A percentile compares a stretch with the other conserved stretches of the same genome.
phyloP scores from a whole-genome alignment of 1,140 invertebrate species.

The Ips nitidus region DNA sequence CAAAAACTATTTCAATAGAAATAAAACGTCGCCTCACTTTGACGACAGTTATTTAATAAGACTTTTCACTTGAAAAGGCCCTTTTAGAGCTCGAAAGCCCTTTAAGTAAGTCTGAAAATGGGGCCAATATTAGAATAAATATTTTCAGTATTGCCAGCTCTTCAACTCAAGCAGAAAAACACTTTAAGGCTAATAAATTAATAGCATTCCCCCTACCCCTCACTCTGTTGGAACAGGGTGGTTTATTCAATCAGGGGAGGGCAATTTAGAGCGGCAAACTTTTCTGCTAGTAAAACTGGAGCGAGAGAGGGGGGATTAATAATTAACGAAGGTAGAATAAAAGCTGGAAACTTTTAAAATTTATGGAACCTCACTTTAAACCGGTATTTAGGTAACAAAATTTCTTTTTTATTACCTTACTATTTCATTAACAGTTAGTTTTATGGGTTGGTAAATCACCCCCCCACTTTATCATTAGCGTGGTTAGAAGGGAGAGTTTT shows the following conservation, averaged over 20 bases:
- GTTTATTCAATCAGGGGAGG: neutral
- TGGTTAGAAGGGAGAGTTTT: too few species aligned
- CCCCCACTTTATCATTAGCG: too few species aligned
- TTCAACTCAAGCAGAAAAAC: too few species aligned
- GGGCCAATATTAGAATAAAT: too few species aligned
- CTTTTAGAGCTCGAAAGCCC: constrained; percentile 8
- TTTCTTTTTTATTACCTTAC: constrained; percentile 5
- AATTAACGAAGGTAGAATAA: neutral
- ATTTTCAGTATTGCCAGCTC: too few species aligned
- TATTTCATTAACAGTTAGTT: neutral
- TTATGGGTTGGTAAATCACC: too few species aligned
- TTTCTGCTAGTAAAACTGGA: neutral
- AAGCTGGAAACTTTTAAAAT: constrained; percentile 10
- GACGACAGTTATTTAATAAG: constrained; percentile 24
- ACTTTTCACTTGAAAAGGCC: constrained; percentile 10
- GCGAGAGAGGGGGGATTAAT: neutral
- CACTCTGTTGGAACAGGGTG: too few species aligned
- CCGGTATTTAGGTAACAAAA: constrained; percentile 5
- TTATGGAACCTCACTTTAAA: constrained; percentile 8
- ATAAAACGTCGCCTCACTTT: constrained; percentile 11
- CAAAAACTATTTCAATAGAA: constrained; percentile 30
- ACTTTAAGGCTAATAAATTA: neutral
- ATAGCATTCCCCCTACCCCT: neutral
- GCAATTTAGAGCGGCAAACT: neutral
- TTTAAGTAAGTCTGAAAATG: too few species aligned